A percentile compares a stretch with the other conserved stretches of the same genome.
phyloP scores from a whole-genome alignment of 1,140 invertebrate species.

The Popillia japonica region DNA sequence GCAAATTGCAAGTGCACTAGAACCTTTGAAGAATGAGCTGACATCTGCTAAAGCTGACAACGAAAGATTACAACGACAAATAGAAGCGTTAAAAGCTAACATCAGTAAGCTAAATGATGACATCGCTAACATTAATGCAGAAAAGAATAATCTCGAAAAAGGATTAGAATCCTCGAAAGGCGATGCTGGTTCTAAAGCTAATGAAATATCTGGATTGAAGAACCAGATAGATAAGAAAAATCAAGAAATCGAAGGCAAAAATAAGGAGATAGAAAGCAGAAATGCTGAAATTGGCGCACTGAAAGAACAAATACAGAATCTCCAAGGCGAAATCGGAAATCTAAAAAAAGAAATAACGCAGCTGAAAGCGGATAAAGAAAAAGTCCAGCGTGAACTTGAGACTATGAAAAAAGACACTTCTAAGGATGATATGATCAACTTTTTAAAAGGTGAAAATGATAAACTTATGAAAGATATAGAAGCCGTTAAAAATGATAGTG shows the following conservation, averaged over 20 bases:
- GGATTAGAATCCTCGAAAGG: not conserved
- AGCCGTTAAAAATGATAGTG: not conserved
- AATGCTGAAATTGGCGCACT: not conserved
- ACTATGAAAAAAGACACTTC: not conserved
- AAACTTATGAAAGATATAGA: slow-evolving; percentile 19
- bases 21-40: not conserved
- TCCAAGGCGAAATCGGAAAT: not conserved
- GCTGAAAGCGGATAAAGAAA: not conserved
- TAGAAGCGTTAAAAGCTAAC: slow-evolving; percentile 7
- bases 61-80: not conserved
- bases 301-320: slow-evolving; percentile 2
- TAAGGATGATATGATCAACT: slow-evolving; percentile 1
- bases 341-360: not conserved
- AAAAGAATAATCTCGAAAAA: not conserved
- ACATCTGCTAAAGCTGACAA: not conserved
- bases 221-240: not conserved
- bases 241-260: not conserved
- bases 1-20: not conserved
- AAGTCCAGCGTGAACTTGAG: not conserved
- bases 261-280: not conserved
- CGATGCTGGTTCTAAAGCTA: not conserved
- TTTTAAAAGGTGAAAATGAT: slow-evolving; percentile 9
- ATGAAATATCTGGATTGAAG: not conserved
- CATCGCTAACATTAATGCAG: not conserved
- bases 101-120: slow-evolving; percentile 5